Base-by-base conservation (phyloP, 2,888 invertebrate species). In the Gandaritis pyraliata region DNA sequence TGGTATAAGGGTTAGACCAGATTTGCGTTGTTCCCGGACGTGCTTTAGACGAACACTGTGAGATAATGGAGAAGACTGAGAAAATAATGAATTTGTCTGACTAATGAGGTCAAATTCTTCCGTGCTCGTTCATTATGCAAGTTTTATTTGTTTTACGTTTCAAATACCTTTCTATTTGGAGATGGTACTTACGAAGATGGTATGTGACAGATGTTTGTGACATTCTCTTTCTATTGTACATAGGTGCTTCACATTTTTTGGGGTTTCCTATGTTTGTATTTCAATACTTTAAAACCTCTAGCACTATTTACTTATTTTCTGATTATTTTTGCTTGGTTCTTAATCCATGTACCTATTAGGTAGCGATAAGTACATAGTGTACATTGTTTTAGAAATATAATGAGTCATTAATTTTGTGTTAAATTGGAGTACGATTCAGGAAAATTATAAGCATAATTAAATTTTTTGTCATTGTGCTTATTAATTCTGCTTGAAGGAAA, bases 11-110 rank as follows among this genome's bases (percentile, higher is more conserved):
- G 65, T 55, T 70, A 72, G 70, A 64, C 68, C 57, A 76, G 73
- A 80, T 82, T 79, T 77, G 79, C 78, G 77, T 51, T 30, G 33
- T 68, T 71, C 74, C 71, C 62, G 71, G 73, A 85, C 84, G 86
- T 87, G 85, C 73, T 82, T 70, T 69, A 71, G 72, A 61, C 69
- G 72, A 66, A 72, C 45, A 46, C 52, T 48, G 33, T 53, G 59
- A 76, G 81, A 79, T 80, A 77, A 76, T 63, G 58, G 70, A 66
- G 69, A 66, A 30, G 71, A 71, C 76, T 66, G 72, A 70, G 69
- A 72, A 77, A 70, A 68, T 72, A 74, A 72, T 63, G 64, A 45
- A 57, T 55, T 50, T 56, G 58, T 65, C 66, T 59, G 49, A 58
- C 58, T 68, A 72, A 72, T 71, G 72, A 73, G 72, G 56, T 59